Percentiles rank a stretch among this genome's conserved stretches.
These are phyloP conservation scores for Hexactinellida sp. DNA, from an alignment of 37 sponge, comb jelly and placozoan genomes.

Conservation along the genomic window DNA sequence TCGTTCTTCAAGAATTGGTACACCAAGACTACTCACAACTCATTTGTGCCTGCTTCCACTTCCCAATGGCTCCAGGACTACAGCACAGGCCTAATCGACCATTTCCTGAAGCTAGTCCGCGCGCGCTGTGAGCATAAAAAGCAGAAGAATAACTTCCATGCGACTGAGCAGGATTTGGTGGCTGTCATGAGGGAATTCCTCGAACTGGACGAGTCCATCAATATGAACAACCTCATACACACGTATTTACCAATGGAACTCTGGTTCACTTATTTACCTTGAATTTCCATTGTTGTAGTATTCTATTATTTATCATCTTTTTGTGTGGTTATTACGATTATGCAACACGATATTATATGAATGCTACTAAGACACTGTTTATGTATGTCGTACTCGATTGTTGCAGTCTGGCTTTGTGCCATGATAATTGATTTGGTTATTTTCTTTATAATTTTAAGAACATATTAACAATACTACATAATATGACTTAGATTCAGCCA, in stretches of 20 bases:
- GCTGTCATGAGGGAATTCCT: background rate
- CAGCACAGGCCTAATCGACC: background rate
- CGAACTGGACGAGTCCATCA: background rate
- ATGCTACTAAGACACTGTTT: too few relatives aligned
- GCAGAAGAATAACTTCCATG: background rate
- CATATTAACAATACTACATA: too few relatives aligned
- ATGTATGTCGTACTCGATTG: too few relatives aligned
- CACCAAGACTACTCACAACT: background rate
- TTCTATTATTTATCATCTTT: background rate
- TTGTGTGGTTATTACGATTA: background rate
- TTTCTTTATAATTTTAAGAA: too few relatives aligned
- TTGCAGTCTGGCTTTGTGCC: too few relatives aligned
- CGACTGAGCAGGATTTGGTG: background rate
- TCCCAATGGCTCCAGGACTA: background rate
- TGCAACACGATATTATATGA: too few relatives aligned
- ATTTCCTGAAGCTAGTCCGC: background rate
- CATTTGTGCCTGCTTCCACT: background rate
- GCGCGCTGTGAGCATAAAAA: background rate
- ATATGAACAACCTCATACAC: background rate
- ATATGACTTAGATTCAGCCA: too few relatives aligned
- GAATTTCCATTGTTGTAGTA: background rate
- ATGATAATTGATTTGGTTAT: too few relatives aligned
- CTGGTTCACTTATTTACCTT: background rate
- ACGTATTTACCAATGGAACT: conserved; percentile 2
- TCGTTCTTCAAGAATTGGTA: background rate